Percentiles rank a stretch among this genome's conserved stretches.
These are phyloP conservation scores for Pectinophora gossypiella DNA, from an alignment of 1,140 invertebrate genomes.

Conservation along the genomic window DNA sequence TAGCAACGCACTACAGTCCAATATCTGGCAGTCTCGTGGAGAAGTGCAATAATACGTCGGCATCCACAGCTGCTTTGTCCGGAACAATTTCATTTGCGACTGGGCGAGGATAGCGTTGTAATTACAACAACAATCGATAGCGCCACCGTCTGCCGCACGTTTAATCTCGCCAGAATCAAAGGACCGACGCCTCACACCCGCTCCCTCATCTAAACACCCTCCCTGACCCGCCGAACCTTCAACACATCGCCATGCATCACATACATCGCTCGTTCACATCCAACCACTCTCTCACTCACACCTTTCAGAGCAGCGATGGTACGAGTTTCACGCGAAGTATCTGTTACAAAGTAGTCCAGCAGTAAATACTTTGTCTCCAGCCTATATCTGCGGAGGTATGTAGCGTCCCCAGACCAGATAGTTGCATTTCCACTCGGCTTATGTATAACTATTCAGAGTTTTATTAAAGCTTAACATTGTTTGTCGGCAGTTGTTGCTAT, in stretches of 20 bases:
- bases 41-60: conserved; percentile 59
- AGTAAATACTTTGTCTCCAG: conserved; percentile 65
- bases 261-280: conserved; percentile 18
- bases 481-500: conserved; percentile 16
- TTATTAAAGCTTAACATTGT: conserved; percentile 68
- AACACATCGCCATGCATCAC: conserved; percentile 8
- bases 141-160: conserved; percentile 74
- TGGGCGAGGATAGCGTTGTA: conserved; percentile 72
- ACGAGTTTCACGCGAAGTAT: conserved; percentile 10
- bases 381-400: conserved; percentile 64
- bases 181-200: conserved; percentile 69
- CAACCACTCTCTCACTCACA: neutral
- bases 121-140: conserved; percentile 75
- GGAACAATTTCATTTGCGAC: conserved; percentile 75
- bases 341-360: conserved; percentile 46
- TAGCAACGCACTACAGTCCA: conserved; percentile 27
- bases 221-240: conserved; percentile 20
- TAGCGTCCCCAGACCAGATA: conserved; percentile 66
- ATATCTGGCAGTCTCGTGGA: conserved; percentile 22
- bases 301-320: conserved; percentile 29
- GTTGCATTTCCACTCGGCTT: conserved; percentile 67
- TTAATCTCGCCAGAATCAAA: conserved; percentile 74
- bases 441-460: conserved; percentile 61
- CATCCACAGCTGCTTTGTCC: conserved; percentile 65
- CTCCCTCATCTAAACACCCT: conserved; percentile 43